Conservation (phyloP, 2,888 invertebrate species). For the Limnephilus marmoratus region DNA sequence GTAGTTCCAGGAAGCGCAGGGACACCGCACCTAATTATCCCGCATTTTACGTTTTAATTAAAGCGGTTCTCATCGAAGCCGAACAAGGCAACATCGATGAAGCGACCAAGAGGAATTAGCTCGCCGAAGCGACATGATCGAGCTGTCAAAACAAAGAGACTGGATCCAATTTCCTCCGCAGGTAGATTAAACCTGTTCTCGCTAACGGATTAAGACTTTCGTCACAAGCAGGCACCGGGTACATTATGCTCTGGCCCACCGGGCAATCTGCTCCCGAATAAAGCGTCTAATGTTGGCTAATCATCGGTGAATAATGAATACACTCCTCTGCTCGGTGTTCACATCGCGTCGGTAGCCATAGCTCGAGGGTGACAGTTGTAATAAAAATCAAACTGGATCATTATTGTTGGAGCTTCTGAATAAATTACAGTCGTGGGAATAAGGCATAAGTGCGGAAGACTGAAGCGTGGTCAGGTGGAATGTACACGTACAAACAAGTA, state of each 20-base stretch:
- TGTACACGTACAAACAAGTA: not conserved
- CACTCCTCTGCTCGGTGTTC: not conserved
- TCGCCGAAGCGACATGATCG: constrained; percentile 48
- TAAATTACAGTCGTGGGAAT: not conserved
- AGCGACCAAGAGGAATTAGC: not conserved
- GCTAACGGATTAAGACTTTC: constrained; percentile 56
- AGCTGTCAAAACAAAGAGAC: constrained; percentile 55
- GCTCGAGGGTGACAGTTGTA: constrained; percentile 36
- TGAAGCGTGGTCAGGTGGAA: not conserved
- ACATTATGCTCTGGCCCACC: constrained; percentile 37
- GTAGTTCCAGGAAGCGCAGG: not conserved
- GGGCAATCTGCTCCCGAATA: constrained; percentile 18
- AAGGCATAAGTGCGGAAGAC: not conserved
- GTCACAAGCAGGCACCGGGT: not conserved
- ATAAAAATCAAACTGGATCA: not conserved
- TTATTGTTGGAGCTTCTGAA: not conserved
- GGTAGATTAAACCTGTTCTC: constrained; percentile 49
- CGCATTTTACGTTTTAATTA: not conserved
- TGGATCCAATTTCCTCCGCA: constrained; percentile 49
- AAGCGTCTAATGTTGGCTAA: constrained; percentile 54
- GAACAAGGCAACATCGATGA: constrained; percentile 1
- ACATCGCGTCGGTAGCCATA: constrained; percentile 18
- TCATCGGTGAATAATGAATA: constrained; percentile 54
- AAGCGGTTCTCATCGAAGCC: constrained; percentile 24
- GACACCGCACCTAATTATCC: constrained; percentile 4